Percentiles rank a stretch among this genome's conserved stretches.
phyloP scores from a whole-genome alignment of 2,797 vertebrate species.

The Melanotaenia parkinsoni region DNA sequence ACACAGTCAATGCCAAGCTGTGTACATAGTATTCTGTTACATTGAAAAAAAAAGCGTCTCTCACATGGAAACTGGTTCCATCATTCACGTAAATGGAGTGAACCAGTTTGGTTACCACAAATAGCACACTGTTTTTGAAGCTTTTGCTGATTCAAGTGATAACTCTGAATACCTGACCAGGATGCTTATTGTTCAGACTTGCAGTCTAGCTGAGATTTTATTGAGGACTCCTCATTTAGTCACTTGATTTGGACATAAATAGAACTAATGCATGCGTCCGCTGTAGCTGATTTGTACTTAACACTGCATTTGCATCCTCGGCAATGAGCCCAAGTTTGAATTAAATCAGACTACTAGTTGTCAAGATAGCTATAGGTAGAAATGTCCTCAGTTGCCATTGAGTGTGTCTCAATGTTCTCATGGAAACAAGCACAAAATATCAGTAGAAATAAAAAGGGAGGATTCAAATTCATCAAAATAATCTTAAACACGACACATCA shows the following conservation, averaged over 20 bases:
- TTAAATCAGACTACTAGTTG: neutral
- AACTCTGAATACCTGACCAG: neutral
- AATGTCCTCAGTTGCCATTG: neutral
- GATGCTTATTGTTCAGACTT: neutral
- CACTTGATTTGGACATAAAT: neutral
- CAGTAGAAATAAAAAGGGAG: neutral
- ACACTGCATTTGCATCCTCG: neutral
- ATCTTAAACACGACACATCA: conserved; percentile 12
- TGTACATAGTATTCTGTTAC: no score
- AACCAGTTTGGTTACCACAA: no score
- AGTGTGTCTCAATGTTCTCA: neutral
- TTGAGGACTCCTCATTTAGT: neutral
- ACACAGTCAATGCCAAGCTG: neutral
- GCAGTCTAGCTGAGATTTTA: neutral
- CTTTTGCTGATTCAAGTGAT: neutral
- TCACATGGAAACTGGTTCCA: no score
- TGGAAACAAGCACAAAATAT: neutral
- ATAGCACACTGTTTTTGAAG: no score
- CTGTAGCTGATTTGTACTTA: neutral
- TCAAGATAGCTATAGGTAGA: neutral
- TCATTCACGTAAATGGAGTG: no score
- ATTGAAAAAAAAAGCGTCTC: no score
- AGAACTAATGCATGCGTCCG: neutral
- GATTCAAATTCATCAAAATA: neutral
- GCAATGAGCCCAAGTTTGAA: neutral